Conservation (phyloP, 2,113 vertebrate genomes). For the Thunnus thynnus region DNA sequence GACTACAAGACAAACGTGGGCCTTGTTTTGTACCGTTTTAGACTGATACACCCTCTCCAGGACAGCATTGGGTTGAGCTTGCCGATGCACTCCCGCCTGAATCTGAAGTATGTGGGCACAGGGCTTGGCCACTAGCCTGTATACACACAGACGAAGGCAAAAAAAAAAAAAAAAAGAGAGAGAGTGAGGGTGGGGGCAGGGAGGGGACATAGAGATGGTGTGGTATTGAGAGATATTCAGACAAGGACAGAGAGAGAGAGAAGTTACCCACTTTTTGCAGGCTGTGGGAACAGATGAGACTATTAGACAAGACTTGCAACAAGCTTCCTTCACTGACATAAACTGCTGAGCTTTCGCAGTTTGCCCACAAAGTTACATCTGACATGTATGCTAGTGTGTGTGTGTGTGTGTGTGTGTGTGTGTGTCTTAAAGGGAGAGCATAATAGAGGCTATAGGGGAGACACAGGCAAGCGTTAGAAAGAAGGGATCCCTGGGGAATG, state of each 20-base stretch:
- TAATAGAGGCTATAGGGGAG: constrained; percentile 17
- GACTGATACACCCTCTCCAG: constrained; percentile 95
- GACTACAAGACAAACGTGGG: constrained; percentile 35
- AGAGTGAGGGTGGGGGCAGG: constrained; percentile 8
- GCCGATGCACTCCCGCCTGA: constrained; percentile 86
- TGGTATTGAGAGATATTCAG: constrained; percentile 45
- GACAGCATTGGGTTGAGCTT: constrained; percentile 92
- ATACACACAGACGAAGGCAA: constrained; percentile 63
- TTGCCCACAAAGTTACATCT: constrained; percentile 29
- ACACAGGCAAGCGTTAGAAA: constrained; percentile 9
- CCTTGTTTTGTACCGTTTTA: constrained; percentile 86
- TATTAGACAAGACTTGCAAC: constrained; percentile 1
- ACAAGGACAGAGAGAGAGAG: constrained; percentile 30
- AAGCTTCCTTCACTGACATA: constrained; percentile 18
- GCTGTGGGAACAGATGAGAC: constrained; percentile 10
- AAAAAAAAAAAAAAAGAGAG: neutral
- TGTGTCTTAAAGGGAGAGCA: constrained; percentile 12
- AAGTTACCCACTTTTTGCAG: constrained; percentile 10
- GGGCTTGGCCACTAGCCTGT: constrained; percentile 94
- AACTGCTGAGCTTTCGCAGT: constrained; percentile 27
- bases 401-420: constrained; percentile 3
- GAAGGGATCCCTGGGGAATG: constrained; percentile 70
- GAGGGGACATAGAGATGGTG: constrained; percentile 54
- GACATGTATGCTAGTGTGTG: constrained; percentile 2
- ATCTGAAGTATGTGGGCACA: constrained; percentile 92